Base-by-base conservation (phyloP, 1,140 invertebrate genomes). In the Pteromalus puparum region DNA sequence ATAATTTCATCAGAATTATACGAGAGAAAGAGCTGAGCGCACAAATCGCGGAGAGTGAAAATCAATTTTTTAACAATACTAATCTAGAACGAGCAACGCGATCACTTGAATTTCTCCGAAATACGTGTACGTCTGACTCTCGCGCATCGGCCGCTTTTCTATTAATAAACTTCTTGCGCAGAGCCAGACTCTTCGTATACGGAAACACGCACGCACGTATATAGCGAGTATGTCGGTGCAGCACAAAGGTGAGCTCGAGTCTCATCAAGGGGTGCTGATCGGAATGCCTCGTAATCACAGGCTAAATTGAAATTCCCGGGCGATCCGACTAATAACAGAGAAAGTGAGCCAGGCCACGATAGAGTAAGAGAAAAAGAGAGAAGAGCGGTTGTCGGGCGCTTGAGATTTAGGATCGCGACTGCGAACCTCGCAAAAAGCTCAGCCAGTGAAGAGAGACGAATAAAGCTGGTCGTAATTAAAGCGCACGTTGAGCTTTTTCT, bases 281-380 rank as follows among this genome's bases (percentile, higher is more conserved):
- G 42, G 26, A 73, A 81, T 81, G 26, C 61, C 24, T 82, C 28
- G 53, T 82, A 75, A 82, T 74, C 72, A 82, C 46, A 67, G 48
- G 72, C 48, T 75, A 65, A 75, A 82, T 75, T 82, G 72, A 82
- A 82, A 82, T 65, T 75, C 81, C 72, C 10, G 12, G 30, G 24
- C 34, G 48, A 74, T 46, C 46, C 38, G 7, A 46, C 38, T 81
- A 79, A 78, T 74, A 74, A 74, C 34, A 34, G 73, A 74, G 73
- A 74, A 34, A 74, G 38, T 61, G 53, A 61, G 53, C 53, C 7
- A 42, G 28, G 30, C 28, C 18, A 73, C 72, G 5, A 28, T 13
- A 38, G 12, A 28, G 26, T 5, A 7, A 1, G 67, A 70, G 46
- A 18, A 21, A n/a, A 24, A 72, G 68, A 3, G 68, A 30, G 68